These are phyloP conservation scores for Adineta ricciae DNA, from an alignment of 2,888 invertebrate genomes.

Conservation along the genomic window DNA sequence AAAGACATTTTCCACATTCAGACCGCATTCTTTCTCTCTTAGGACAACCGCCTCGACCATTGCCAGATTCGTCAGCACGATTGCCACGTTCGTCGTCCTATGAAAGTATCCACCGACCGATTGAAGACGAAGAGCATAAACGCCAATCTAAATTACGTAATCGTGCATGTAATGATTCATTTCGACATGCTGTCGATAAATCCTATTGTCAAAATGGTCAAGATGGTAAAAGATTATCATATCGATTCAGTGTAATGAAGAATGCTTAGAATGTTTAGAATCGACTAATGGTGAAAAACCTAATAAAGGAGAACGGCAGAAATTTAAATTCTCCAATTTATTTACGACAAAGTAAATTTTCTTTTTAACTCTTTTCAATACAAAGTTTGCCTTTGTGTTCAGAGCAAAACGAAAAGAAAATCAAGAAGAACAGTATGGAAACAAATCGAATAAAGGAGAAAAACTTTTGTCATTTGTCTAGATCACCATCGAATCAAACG, in stretches of 20 bases:
- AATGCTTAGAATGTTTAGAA: neutral
- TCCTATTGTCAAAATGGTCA: neutral
- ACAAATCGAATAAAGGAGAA: too few species aligned
- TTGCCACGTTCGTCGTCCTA: neutral
- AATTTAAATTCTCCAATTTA: slow-evolving; percentile 9
- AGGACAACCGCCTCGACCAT: neutral
- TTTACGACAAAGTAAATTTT: neutral
- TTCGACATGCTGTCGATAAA: slow-evolving; percentile 15
- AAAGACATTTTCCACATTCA: too few species aligned
- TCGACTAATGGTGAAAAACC: neutral
- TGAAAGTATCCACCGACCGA: neutral
- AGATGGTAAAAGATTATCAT: neutral
- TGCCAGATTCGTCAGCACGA: neutral
- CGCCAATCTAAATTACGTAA: neutral
- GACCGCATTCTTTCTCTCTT: neutral
- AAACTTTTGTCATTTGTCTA: too few species aligned
- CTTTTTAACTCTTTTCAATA: too few species aligned
- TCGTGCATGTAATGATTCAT: slow-evolving; percentile 11
- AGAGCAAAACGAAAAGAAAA: slow-evolving; percentile 9
- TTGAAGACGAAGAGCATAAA: neutral
- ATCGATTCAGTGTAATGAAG: too few species aligned
- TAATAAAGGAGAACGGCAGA: neutral
- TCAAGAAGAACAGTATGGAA: neutral
- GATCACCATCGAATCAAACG: neutral
- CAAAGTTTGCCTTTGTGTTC: neutral